Percentiles rank a stretch among this genome's conserved stretches.
Evolutionary conservation across 2,113 vertebrate species (phyloP).

Genomic region (Haplotaxodon microlepis): DNA sequence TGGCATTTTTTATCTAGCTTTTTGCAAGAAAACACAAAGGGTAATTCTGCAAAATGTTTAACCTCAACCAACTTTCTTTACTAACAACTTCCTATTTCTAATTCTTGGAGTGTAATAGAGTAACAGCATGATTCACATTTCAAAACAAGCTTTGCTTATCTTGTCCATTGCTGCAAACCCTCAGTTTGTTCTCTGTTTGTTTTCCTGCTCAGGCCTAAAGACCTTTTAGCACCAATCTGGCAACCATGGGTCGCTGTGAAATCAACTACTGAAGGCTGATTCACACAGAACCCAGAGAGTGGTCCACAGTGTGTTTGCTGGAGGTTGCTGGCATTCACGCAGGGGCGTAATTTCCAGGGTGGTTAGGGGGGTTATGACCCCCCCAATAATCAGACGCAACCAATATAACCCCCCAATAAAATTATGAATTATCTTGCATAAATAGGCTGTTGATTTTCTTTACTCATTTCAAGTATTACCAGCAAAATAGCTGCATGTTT

Average conservation of each 20-base stretch:
- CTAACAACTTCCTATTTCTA: neutral
- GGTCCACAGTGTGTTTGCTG: neutral
- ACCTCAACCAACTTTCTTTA: neutral
- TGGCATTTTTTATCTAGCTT: neutral
- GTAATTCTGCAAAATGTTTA: neutral
- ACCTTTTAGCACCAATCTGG: neutral
- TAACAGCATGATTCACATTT: neutral
- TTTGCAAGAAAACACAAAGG: neutral
- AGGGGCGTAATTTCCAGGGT: neutral
- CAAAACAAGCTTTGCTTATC: neutral
- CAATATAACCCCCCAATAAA: neutral
- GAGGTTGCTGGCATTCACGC: neutral
- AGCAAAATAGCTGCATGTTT: too few species aligned
- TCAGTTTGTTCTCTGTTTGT: neutral
- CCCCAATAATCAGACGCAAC: rapidly evolving
- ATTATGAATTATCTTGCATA: neutral
- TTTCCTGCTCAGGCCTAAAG: neutral
- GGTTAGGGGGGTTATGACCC: neutral
- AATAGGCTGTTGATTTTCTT: too few species aligned
- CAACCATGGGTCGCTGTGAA: neutral
- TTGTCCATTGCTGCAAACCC: neutral
- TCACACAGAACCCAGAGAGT: neutral
- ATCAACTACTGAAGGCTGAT: neutral
- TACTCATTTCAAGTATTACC: too few species aligned
- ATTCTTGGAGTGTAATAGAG: neutral